A percentile compares a stretch with the other conserved stretches of the same genome.
phyloP scores from a whole-genome alignment of 2,797 vertebrate species.

The Momotus momota region DNA sequence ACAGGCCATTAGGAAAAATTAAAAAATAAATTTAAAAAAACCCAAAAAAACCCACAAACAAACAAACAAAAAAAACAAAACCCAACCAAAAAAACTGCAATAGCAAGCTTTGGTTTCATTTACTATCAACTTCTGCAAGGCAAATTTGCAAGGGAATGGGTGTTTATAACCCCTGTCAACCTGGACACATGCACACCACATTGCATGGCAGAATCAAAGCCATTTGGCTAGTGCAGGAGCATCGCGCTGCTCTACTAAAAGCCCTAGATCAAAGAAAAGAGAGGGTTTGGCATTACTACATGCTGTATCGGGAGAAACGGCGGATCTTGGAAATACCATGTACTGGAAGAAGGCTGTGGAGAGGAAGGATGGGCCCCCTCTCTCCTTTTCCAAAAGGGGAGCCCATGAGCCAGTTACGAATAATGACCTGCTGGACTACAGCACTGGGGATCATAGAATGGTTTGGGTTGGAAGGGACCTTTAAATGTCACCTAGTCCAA shows the following conservation, averaged over 20 bases:
- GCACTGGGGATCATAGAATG: not conserved
- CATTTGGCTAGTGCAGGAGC: not conserved
- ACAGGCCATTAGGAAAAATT: not conserved
- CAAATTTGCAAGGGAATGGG: not conserved
- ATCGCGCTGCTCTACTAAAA: not conserved
- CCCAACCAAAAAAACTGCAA: not conserved
- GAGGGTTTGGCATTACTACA: not conserved
- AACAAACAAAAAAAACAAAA: not conserved
- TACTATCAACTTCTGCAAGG: not conserved
- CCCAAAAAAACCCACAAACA: no score
- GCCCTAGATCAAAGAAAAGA: slow-evolving; percentile 10
- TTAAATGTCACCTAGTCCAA: not conserved
- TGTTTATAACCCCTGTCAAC: not conserved
- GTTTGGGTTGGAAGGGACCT: not conserved
- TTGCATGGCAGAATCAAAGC: slow-evolving; percentile 5
- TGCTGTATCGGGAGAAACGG: not conserved
- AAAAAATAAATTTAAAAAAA: no score
- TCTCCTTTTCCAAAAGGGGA: not conserved
- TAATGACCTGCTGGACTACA: not conserved
- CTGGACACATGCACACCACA: not conserved
- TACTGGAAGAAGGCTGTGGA: rapidly evolving
- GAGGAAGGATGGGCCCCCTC: not conserved
- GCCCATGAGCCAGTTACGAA: not conserved
- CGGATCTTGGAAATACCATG: not conserved
- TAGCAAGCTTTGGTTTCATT: not conserved